Evolutionary conservation across 2,797 vertebrate species (phyloP), one percentile per base, ranked within the genome.

Genomic region (Enteromius trimaculatus): DNA sequence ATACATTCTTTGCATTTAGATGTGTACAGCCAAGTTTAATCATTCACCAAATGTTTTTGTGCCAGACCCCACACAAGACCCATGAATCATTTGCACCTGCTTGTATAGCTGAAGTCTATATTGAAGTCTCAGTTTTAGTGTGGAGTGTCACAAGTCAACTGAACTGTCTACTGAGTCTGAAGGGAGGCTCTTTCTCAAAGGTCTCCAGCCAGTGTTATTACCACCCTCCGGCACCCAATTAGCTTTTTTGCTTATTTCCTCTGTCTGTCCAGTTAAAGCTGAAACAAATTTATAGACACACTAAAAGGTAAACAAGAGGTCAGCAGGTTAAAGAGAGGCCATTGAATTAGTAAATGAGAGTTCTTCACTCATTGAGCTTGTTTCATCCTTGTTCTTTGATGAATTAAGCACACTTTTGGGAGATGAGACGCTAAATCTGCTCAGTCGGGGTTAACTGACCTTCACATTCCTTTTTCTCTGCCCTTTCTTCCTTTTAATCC

Each of bases 21-120:
- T 87, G 87, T 93, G 92, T 92, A 92, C 34, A 0, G 31, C 31
- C 31, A 19, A 11, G 7, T 53, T 80, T 78, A 78, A 65, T 34
- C 17, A 80, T 70, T 80, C 66, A 70, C 49, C 37, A 21, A 44
- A 70, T 55, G 17, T 58, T 6, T 70, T 42, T 69, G 51, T 44
- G 51, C 66, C 10, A 42, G 66, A 70, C 64, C 31, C 9, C 60
- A 39, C 26, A 26, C 64, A 55, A 62, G 82, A 39, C 31, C 26
- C 37, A 14, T 17, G 82, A 83, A 60, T 78, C 23, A 8, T 68
- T 79, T 53, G 23, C 66, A 83, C 66, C 66, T 77, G 74, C 58
- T 60, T 66, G 34, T 69, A 49, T 58, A 70, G 13, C 16, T 71
- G 31, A 23, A 44, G 55, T 71, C 31, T 80, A 14, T 34, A 11